Evolutionary conservation across 2,888 invertebrate species (phyloP).

Genomic region (Ormyrus pomaceus): DNA sequence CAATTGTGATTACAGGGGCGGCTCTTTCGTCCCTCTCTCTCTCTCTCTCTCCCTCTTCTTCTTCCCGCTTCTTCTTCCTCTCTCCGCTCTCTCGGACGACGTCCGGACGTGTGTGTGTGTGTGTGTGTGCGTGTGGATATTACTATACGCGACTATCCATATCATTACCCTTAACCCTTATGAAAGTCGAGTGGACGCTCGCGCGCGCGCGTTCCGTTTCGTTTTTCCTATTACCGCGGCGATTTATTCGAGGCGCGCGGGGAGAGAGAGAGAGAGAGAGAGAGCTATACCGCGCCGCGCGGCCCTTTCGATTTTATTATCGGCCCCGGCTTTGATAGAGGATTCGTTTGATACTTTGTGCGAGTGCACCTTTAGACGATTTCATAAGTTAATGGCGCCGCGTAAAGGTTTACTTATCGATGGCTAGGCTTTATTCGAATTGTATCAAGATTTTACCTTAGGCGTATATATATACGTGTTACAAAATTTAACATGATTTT

Average conservation of each 20-base stretch:
- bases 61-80: slow-evolving; percentile 57
- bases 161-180: slow-evolving; percentile 52
- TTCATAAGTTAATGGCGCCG: slow-evolving; percentile 1
- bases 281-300: slow-evolving; percentile 5
- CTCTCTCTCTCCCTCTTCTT: slow-evolving; percentile 59
- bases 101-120: slow-evolving; percentile 26
- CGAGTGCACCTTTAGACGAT: slow-evolving; percentile 11
- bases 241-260: slow-evolving; percentile 28
- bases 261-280: neutral
- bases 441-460: no score
- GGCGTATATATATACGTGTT: no score
- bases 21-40: slow-evolving; percentile 68
- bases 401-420: neutral
- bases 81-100: slow-evolving; percentile 46
- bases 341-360: neutral
- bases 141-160: slow-evolving; percentile 39
- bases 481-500: no score
- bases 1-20: slow-evolving; percentile 76
- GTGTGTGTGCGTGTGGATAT: slow-evolving; percentile 2
- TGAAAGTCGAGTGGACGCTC: slow-evolving; percentile 35
- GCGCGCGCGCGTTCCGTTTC: slow-evolving; percentile 16
- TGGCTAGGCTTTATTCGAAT: no score
- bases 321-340: neutral
- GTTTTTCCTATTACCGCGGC: slow-evolving; percentile 46
- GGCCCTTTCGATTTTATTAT: slow-evolving; percentile 41